Conservation (phyloP, 2,888 invertebrate species). For the Lordiphosa fenestrarum region DNA sequence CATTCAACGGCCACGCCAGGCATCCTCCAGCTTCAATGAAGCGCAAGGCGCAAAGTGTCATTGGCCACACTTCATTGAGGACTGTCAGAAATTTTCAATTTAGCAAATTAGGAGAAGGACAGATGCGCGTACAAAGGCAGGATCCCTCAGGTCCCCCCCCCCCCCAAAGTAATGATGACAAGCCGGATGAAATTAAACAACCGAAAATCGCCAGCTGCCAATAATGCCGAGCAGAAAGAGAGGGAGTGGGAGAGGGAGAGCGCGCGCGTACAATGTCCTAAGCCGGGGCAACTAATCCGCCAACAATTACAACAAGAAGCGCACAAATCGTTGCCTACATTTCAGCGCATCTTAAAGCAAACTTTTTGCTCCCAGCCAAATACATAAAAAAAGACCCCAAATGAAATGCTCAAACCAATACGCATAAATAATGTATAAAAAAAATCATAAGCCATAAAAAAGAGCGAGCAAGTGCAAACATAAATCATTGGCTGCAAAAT, state of each 20-base stretch:
- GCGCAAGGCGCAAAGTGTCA: slow-evolving; percentile 60
- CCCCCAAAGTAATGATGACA: slow-evolving; percentile 63
- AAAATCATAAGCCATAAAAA: slow-evolving; percentile 31
- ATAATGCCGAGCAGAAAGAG: slow-evolving; percentile 36
- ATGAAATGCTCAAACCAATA: slow-evolving; percentile 41
- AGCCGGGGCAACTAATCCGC: slow-evolving; percentile 26
- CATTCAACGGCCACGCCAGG: slow-evolving; percentile 25
- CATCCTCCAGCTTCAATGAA: slow-evolving; percentile 44
- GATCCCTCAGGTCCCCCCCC: slow-evolving; percentile 33
- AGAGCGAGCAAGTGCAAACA: slow-evolving; percentile 51
- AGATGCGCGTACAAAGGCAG: slow-evolving; percentile 26
- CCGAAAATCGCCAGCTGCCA: slow-evolving; percentile 66
- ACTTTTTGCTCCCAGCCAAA: slow-evolving; percentile 23
- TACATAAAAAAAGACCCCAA: slow-evolving; percentile 2
- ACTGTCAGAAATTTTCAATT: slow-evolving; percentile 72
- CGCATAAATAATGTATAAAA: slow-evolving; percentile 45
- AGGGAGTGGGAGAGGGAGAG: slow-evolving; percentile 2
- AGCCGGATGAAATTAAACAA: slow-evolving; percentile 21
- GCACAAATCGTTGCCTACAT: slow-evolving; percentile 14
- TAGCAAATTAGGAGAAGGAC: slow-evolving; percentile 55
- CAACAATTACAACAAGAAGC: slow-evolving; percentile 42
- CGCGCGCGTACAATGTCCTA: slow-evolving; percentile 10
- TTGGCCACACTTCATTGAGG: slow-evolving; percentile 68
- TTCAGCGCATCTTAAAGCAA: slow-evolving; percentile 36
- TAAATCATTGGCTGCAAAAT: slow-evolving; percentile 68